Conservation (phyloP, 2,113 vertebrate species). For the Leptosomus discolor region DNA sequence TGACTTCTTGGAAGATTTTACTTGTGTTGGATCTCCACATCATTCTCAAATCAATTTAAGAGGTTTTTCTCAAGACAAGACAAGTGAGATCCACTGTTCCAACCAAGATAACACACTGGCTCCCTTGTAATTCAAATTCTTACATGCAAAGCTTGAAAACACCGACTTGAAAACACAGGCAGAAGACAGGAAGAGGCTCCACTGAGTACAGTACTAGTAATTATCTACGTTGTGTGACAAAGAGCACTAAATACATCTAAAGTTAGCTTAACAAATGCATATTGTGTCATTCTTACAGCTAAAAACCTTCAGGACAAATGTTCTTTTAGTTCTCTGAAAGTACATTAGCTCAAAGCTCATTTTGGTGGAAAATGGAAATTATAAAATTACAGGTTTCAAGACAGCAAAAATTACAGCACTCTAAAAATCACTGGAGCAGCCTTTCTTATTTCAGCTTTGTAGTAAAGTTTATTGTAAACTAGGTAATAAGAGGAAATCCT, state of each 20-base stretch:
- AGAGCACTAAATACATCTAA: background rate
- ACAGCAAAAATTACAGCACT: background rate
- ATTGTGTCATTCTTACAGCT: background rate
- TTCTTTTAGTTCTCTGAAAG: background rate
- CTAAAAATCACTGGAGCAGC: background rate
- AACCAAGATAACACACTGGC: background rate
- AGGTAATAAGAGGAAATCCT: slow-evolving; percentile 54
- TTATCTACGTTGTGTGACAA: background rate
- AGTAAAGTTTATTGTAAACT: slow-evolving; percentile 37
- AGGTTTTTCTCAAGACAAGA: background rate
- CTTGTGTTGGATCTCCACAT: background rate
- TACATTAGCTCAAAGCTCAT: background rate
- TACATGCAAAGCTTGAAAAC: slow-evolving; percentile 12
- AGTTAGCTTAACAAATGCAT: background rate
- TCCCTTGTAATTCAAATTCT: background rate
- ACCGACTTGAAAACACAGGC: background rate
- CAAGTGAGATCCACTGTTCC: background rate
- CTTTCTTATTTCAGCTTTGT: background rate
- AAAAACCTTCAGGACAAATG: slow-evolving; percentile 1
- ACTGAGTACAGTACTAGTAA: background rate
- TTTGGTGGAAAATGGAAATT: background rate
- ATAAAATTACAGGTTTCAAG: slow-evolving; percentile 33
- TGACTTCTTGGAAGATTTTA: background rate
- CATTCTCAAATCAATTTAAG: background rate
- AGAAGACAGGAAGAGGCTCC: background rate